phyloP scores from a whole-genome alignment of 2,113 vertebrate species.

The Tricholaema leucomelas region DNA sequence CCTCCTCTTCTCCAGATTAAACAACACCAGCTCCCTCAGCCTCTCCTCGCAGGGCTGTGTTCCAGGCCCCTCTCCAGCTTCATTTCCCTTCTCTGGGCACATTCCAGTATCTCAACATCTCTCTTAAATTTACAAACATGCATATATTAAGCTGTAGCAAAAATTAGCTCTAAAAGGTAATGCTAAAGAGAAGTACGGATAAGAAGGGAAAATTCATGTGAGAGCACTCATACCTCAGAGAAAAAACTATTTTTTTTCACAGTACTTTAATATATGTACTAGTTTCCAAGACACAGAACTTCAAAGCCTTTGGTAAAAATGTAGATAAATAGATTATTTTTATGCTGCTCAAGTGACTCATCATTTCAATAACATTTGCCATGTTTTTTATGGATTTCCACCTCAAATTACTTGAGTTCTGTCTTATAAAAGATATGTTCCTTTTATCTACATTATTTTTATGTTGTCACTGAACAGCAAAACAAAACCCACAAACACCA shows the following conservation, averaged over 20 bases:
- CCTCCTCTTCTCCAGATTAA: no score
- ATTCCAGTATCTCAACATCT: no score
- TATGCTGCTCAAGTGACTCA: slow-evolving; percentile 25
- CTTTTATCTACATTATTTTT: slow-evolving; percentile 62
- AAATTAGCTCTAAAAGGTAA: background rate
- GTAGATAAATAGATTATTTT: slow-evolving; percentile 51
- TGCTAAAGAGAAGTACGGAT: background rate
- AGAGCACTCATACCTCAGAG: slow-evolving; percentile 1
- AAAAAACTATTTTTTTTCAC: slow-evolving; percentile 18
- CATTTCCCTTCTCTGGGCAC: no score
- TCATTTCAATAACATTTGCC: background rate
- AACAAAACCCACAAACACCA: background rate
- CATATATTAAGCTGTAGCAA: background rate
- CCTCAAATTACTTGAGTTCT: slow-evolving; percentile 38
- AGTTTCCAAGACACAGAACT: slow-evolving; percentile 24
- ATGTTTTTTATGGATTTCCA: slow-evolving; percentile 22
- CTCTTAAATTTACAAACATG: background rate
- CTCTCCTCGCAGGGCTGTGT: no score
- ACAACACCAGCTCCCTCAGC: no score
- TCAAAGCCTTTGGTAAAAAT: slow-evolving; percentile 47
- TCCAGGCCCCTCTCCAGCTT: no score
- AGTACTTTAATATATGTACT: slow-evolving; percentile 3
- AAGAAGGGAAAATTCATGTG: background rate
- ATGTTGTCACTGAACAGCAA: background rate
- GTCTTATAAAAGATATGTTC: slow-evolving; percentile 13